Conservation (phyloP, 1,140 invertebrate genomes). For the Lucilia cuprina region DNA sequence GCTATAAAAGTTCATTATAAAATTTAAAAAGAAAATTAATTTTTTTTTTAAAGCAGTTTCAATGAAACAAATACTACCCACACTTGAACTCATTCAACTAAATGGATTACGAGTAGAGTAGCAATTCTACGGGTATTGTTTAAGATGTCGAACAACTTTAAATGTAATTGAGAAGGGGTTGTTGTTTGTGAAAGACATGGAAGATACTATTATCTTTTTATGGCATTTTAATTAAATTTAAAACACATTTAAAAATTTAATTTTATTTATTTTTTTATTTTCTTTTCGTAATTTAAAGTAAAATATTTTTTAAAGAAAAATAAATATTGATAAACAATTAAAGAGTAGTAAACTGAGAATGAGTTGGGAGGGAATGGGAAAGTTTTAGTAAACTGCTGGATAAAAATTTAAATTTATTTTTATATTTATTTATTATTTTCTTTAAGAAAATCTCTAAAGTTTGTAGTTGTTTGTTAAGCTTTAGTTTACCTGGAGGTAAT, state of each 20-base stretch:
- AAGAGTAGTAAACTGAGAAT: not conserved
- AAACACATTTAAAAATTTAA: not conserved
- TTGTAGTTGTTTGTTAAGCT: not conserved
- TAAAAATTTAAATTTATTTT: not conserved
- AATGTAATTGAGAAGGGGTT: not conserved
- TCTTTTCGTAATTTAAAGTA: not conserved
- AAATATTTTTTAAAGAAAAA: not conserved
- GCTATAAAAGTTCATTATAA: not conserved
- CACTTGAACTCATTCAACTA: not conserved
- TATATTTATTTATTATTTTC: not conserved
- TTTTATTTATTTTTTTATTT: not conserved
- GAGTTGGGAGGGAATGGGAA: not conserved
- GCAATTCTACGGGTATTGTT: not conserved
- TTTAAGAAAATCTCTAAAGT: not conserved
- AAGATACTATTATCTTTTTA: not conserved
- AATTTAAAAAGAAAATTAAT: not conserved
- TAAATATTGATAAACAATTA: slow-evolving; percentile 4
- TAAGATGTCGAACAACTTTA: not conserved
- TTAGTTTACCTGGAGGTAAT: not conserved
- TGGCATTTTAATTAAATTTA: slow-evolving; percentile 12
- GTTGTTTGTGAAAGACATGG: not conserved
- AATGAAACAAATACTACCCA: not conserved
- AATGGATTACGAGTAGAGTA: not conserved
- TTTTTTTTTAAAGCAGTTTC: not conserved
- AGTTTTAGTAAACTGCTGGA: not conserved